Base-by-base conservation (phyloP, 2,888 invertebrate species). In the Phorcus lineatus region DNA sequence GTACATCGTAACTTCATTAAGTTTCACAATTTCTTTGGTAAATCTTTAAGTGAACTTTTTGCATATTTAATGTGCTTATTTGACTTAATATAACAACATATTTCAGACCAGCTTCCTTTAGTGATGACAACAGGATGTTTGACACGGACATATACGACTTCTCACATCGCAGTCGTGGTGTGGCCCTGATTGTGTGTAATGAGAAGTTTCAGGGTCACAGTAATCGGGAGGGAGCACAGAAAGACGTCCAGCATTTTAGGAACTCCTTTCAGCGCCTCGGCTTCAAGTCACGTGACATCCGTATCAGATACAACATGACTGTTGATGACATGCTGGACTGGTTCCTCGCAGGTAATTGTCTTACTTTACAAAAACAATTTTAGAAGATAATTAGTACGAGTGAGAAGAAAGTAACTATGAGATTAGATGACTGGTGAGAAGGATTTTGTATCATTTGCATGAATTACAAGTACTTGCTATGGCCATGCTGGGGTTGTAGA, bases 111-210 rank as follows among this genome's bases (percentile, higher is more conserved):
- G 62, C 66, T 0, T 53, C 67, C 0, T 78, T 79, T 81, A 84
- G 83, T 79, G 80, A 47, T 47, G 47, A 47, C 13, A 13, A 13
- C 13, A 47, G 11, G 4, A 47, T 9, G 47, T 11, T 6, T 1
- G 47, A 83, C 19, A 54, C 83, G 9, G 85, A 87, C 74, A 96
- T 96, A 90, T 98, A 98, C 92, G 96, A 96, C 87, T 97, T 97
- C 97, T 95, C 95, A 88, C 96, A 97, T 92, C 81, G 86, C 31
- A 94, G 95, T 83, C 95, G 97, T 78, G 98, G 98, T 11, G 93
- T 95, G 86, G 98, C 98, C 9, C 93, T 97, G 16, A 96, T 98
- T 90, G 97, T 98, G 91, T 98, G 98, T 92, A 97, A 98, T 92
- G 97, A 97, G 93, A 94, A 95, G 90, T 98, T 98, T 90, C 95